Base-by-base conservation (phyloP, 2,888 invertebrate species). In the Lydus trimaculatus region DNA sequence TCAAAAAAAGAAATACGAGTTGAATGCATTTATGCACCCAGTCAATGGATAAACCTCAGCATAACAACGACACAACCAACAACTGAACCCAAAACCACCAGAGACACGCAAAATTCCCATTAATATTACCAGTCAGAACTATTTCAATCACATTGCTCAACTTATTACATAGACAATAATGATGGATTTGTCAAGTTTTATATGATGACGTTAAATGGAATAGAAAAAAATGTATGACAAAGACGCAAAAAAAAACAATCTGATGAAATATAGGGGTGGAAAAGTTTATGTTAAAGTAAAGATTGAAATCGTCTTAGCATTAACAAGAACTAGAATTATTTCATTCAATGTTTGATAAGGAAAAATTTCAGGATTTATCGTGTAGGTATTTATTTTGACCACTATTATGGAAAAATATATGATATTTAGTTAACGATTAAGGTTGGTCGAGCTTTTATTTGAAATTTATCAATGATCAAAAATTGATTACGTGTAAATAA, bases 61-160 rank as follows among this genome's bases (percentile, higher is more conserved):
- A 56, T 36, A 56, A 58, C 31, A 58, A 59, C 64, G 15, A 33
- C 61, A 9, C 52, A n/a, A 5, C n/a, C 23, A 31, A 61, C 56
- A 9, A 56, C 56, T 25, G 15, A 56, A 56, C 56, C 56, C 9
- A 56, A 56, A 43, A 43, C 43, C n/a, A 56, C 43, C 13, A 56
- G 25, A 33, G n/a, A 68, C 80, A 80, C 80, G 80, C 80, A 74
- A 80, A 65, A 67, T 66, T 68, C 73, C 71, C 79, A 80, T 80
- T 80, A 80, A 78, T 78, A 76, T 76, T 70, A 62, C 31, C 64
- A 43, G 63, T 72, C 65, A 71, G 71, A 62, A 71, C 73, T 72
- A 67, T 76, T 77, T 76, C 76, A 77, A 78, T 77, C 75, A 73
- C 65, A 60, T 70, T 67, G 61, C 63, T 65, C 39, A 58, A 65